Evolutionary conservation across 2,113 vertebrate genomes (phyloP).

Genomic region (Agelaius tricolor): DNA sequence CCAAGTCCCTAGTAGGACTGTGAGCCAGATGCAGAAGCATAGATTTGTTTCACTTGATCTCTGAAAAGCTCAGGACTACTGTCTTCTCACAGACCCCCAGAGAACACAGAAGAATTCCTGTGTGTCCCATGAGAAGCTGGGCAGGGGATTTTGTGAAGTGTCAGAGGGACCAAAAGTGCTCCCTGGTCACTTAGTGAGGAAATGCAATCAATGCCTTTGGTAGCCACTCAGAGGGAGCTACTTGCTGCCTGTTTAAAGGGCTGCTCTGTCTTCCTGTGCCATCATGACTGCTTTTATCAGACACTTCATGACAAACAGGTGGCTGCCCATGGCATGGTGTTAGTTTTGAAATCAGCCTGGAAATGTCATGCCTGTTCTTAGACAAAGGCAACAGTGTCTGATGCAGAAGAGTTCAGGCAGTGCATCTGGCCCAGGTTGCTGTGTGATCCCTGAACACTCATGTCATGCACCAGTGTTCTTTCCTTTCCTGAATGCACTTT

Average conservation of each 20-base stretch:
- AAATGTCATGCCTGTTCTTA: neutral
- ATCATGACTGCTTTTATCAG: neutral
- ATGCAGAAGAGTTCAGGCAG: neutral
- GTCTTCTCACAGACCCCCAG: neutral
- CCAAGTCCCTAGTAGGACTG: neutral
- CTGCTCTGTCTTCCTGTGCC: neutral
- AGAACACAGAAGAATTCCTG: neutral
- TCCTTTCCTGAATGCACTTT: neutral
- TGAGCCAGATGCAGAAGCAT: neutral
- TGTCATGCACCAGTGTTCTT: rapidly evolving
- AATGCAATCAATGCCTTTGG: neutral
- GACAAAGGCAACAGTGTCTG: neutral
- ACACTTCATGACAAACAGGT: neutral
- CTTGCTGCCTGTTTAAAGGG: neutral
- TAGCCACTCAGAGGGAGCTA: neutral
- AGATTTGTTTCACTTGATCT: neutral
- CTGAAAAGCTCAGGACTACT: neutral
- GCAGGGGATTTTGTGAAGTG: neutral
- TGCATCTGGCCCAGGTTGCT: neutral
- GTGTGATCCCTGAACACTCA: rapidly evolving
- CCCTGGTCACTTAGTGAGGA: neutral
- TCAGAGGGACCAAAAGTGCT: neutral
- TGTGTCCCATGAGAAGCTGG: neutral
- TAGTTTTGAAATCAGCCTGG: neutral
- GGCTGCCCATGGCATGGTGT: neutral